A percentile compares a stretch with the other conserved stretches of the same genome.
Conservation (phyloP, 2,113 vertebrate genomes). For the Neotragus pygmaeus region DNA sequence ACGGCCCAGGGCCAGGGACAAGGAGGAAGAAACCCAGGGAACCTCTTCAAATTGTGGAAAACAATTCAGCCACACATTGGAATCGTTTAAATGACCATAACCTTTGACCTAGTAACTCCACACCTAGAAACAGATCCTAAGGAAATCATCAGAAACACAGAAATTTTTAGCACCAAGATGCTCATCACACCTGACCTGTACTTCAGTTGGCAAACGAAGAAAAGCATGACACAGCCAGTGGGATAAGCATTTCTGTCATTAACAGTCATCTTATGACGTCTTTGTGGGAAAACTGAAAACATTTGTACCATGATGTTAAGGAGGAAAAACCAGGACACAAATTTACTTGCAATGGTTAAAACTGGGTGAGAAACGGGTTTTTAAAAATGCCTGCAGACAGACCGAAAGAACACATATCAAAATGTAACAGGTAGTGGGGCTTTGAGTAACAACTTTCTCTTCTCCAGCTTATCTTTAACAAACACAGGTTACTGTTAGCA, state of each 20-base stretch:
- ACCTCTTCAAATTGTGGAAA: not conserved
- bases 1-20: rapidly evolving
- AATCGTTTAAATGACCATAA: not conserved
- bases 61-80: not conserved
- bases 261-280: not conserved
- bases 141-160: not conserved
- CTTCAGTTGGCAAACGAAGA: not conserved
- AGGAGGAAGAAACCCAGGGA: rapidly evolving
- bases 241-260: rapidly evolving
- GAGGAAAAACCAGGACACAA: not conserved
- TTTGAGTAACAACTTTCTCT: not conserved
- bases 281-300: not conserved
- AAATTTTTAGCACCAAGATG: not conserved
- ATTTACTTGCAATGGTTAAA: too few species aligned
- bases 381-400: not conserved
- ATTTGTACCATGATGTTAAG: rapidly evolving
- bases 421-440: not conserved
- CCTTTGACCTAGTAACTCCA: not conserved
- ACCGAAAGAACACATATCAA: not conserved
- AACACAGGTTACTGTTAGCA: not conserved
- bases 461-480: not conserved
- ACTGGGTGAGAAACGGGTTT: not conserved
- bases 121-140: not conserved
- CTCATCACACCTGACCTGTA: rapidly evolving
- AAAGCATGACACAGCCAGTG: rapidly evolving